These are phyloP conservation scores for Ptiloglossa arizonensis DNA, from an alignment of 1,140 invertebrate genomes.

Conservation along the genomic window DNA sequence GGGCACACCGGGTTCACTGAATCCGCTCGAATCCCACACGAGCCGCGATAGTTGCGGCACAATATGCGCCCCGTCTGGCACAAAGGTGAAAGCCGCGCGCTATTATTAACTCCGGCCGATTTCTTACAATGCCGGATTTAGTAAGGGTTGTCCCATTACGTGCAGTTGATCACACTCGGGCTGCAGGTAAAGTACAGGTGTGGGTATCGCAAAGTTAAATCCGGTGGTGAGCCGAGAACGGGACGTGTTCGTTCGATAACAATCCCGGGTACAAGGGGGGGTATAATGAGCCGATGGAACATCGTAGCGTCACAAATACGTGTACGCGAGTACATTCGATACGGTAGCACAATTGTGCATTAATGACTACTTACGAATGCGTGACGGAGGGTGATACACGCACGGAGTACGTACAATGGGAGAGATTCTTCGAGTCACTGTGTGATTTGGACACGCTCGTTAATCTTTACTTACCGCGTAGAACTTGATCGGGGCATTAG, in stretches of 20 bases:
- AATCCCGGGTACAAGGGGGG: constrained; percentile 29
- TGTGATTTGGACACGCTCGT: no score
- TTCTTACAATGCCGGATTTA: constrained; percentile 74
- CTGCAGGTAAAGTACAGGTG: constrained; percentile 79
- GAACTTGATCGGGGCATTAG: no score
- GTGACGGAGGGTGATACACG: not conserved
- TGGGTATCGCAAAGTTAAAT: constrained; percentile 77
- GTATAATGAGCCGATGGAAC: constrained; percentile 46
- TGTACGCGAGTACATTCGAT: not conserved
- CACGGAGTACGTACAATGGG: not conserved
- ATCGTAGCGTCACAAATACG: constrained; percentile 41
- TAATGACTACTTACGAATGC: not conserved
- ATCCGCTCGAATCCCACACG: constrained; percentile 55
- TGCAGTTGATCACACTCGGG: constrained; percentile 73
- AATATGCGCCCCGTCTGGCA: constrained; percentile 66
- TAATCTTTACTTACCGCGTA: no score
- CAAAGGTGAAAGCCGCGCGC: constrained; percentile 76
- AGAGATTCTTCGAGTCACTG: not conserved
- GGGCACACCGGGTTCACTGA: constrained; percentile 35
- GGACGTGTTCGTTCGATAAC: constrained; percentile 51
- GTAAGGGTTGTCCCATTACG: constrained; percentile 72
- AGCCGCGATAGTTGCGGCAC: constrained; percentile 59
- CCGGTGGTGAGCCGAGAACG: constrained; percentile 44
- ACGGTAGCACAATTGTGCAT: not conserved
- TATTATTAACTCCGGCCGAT: constrained; percentile 79